Evolutionary conservation across 2,888 invertebrate species (phyloP).

Genomic region (Tachystola acroxantha): DNA sequence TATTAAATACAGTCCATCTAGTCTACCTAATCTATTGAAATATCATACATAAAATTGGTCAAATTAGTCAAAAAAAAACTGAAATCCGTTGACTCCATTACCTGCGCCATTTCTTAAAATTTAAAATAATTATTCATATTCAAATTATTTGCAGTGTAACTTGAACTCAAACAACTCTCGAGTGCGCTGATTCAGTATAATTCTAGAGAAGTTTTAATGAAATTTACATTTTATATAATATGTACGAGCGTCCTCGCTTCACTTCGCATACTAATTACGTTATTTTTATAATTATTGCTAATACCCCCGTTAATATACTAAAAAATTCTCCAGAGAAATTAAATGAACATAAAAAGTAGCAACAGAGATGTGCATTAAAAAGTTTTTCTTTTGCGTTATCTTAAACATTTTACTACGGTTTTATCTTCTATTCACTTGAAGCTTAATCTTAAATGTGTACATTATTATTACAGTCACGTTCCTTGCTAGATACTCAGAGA

Average conservation of each 20-base stretch:
- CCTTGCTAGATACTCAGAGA: too few relatives aligned
- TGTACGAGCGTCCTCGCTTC: conserved; percentile 3
- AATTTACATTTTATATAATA: conserved; percentile 25
- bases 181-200: conserved; percentile 1
- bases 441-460: too few relatives aligned
- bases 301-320: conserved; percentile 14
- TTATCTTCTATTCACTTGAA: too few relatives aligned
- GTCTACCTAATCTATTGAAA: too few relatives aligned
- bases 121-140: not conserved
- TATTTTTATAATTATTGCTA: conserved; percentile 37
- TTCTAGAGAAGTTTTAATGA: conserved; percentile 18
- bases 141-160: not conserved
- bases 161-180: not conserved
- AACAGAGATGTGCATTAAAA: not conserved
- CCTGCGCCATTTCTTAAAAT: too few relatives aligned
- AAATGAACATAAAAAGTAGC: not conserved
- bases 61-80: too few relatives aligned
- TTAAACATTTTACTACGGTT: too few relatives aligned
- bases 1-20: too few relatives aligned
- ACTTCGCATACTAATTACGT: conserved; percentile 26
- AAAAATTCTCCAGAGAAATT: not conserved
- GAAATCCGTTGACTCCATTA: too few relatives aligned
- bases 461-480: too few relatives aligned
- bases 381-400: not conserved
- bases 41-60: too few relatives aligned